phyloP scores from a whole-genome alignment of 1,140 invertebrate genomes.

The Hirudo medicinalis region DNA sequence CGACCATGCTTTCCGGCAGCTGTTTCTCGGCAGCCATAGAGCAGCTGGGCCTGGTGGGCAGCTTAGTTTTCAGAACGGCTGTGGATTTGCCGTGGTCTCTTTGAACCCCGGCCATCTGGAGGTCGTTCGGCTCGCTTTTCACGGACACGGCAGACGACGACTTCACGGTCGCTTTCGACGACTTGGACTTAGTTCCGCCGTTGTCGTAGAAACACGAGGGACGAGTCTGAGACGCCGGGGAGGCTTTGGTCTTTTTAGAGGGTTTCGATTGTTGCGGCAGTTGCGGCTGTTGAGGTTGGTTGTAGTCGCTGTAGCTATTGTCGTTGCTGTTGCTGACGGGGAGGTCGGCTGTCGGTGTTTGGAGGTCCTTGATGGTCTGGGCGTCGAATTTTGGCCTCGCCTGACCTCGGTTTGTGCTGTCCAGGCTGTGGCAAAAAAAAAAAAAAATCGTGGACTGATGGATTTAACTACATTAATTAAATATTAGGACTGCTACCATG shows the following conservation, averaged over 20 bases:
- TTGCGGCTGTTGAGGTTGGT: neutral
- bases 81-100: neutral
- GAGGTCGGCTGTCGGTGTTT: too few relatives aligned
- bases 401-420: too few relatives aligned
- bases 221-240: neutral
- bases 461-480: neutral
- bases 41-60: too few relatives aligned
- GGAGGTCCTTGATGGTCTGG: too few relatives aligned
- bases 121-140: too few relatives aligned
- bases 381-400: too few relatives aligned
- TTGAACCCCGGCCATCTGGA: too few relatives aligned
- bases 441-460: too few relatives aligned
- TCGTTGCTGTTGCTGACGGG: neutral
- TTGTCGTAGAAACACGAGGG: slow-evolving; percentile 1
- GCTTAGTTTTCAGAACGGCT: neutral
- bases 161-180: neutral
- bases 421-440: too few relatives aligned
- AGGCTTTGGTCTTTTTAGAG: neutral
- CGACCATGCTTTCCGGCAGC: too few relatives aligned
- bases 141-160: neutral
- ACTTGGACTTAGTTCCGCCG: neutral
- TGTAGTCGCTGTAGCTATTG: neutral
- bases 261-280: neutral
- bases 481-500: neutral
- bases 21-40: too few relatives aligned